phyloP scores from a whole-genome alignment of 2,113 vertebrate genomes.

The Pelecanoides urinatrix region DNA sequence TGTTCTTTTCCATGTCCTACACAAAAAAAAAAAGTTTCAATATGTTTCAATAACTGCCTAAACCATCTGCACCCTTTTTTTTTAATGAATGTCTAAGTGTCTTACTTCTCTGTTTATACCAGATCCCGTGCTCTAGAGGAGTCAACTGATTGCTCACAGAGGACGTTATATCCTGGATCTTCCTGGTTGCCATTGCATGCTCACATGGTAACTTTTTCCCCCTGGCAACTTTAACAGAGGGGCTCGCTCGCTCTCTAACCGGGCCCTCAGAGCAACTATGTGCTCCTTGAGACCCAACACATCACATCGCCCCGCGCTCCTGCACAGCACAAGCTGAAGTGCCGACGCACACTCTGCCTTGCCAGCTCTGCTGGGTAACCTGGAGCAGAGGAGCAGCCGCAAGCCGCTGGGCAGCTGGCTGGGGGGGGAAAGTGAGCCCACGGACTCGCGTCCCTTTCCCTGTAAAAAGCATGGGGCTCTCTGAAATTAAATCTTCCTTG shows the following conservation, averaged over 20 bases:
- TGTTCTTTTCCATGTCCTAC: background rate
- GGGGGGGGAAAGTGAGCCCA: background rate
- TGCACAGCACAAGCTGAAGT: background rate
- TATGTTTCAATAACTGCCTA: background rate
- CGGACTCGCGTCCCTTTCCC: background rate
- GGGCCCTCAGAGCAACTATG: background rate
- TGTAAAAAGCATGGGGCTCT: background rate
- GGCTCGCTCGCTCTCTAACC: background rate
- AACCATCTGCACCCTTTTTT: background rate
- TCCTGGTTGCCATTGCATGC: background rate
- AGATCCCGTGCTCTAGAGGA: background rate
- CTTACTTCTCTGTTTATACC: background rate
- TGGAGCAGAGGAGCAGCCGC: background rate
- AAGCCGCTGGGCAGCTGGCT: background rate
- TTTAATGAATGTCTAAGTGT: background rate
- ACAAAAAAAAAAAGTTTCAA: background rate
- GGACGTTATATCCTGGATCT: background rate
- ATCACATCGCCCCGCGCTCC: fast-evolving
- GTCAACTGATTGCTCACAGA: background rate
- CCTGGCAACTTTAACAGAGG: background rate
- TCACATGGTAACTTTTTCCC: background rate
- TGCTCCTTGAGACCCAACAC: background rate
- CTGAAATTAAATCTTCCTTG: background rate
- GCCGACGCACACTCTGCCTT: fast-evolving
- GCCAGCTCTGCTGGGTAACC: background rate